Conservation (phyloP, 1,140 invertebrate genomes). For the Dreissena rostriformis region DNA sequence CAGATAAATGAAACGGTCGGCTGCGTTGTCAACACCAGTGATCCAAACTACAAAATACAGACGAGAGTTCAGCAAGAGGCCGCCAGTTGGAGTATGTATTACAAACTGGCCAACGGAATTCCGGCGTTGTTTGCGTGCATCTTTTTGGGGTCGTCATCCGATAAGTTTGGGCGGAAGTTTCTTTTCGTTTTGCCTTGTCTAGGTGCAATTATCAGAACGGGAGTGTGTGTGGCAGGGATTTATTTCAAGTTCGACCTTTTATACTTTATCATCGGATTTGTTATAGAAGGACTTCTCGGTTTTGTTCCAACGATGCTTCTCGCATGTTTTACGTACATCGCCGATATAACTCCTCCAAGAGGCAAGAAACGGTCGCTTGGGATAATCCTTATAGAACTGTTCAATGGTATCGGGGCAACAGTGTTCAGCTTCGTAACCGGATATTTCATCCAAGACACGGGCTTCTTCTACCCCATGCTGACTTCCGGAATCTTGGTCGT, state of each 20-base stretch:
- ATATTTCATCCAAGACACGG: conserved; percentile 36
- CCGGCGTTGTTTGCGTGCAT: conserved; percentile 39
- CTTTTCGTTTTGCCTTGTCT: conserved; percentile 43
- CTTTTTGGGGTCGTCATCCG: conserved; percentile 36
- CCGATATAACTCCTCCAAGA: conserved; percentile 47
- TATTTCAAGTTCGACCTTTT: conserved; percentile 47
- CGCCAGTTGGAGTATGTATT: conserved; percentile 38
- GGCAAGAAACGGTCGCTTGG: conserved; percentile 42
- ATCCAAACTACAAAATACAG: conserved; percentile 28
- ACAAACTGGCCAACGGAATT: conserved; percentile 18
- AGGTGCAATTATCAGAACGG: conserved; percentile 27
- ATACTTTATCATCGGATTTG: conserved; percentile 44
- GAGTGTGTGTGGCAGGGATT: conserved; percentile 18
- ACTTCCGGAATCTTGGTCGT: conserved; percentile 1
- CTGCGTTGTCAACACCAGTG: conserved; percentile 31
- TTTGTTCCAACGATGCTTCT: conserved; percentile 33
- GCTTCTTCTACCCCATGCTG: conserved; percentile 41
- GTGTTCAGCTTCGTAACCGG: conserved; percentile 42
- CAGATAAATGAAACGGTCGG: conserved; percentile 3
- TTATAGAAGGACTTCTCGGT: conserved; percentile 25
- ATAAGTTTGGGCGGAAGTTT: conserved; percentile 53
- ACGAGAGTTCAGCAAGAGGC: conserved; percentile 20
- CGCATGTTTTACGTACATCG: conserved; percentile 37
- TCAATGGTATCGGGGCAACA: conserved; percentile 23
- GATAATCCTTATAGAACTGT: conserved; percentile 41